Evolutionary conservation across 2,888 invertebrate species (phyloP).

Genomic region (Meteorus colon): DNA sequence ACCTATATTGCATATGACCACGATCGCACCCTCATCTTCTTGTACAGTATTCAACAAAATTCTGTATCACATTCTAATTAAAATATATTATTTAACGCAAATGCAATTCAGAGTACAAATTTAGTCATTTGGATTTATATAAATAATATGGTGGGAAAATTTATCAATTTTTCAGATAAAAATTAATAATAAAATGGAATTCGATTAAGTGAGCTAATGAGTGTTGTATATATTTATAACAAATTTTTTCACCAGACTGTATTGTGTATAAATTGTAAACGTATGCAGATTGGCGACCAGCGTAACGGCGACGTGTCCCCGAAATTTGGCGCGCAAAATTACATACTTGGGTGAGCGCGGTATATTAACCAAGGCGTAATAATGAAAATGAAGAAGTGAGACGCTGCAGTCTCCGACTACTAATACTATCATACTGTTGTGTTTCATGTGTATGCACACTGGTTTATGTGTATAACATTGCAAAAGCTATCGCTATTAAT

Average conservation of each 20-base stretch:
- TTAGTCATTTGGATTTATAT: too few relatives aligned
- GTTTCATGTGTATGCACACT: too few relatives aligned
- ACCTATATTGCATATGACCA: slow-evolving; percentile 4
- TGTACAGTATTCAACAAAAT: slow-evolving; percentile 32
- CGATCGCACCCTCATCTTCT: slow-evolving; percentile 24
- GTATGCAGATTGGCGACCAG: slow-evolving; percentile 67
- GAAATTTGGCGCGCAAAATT: slow-evolving; percentile 65
- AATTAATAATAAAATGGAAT: neutral
- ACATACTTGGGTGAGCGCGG: slow-evolving; percentile 60
- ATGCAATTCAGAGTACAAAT: neutral
- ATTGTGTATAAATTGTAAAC: slow-evolving; percentile 53
- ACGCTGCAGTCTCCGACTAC: slow-evolving; percentile 45
- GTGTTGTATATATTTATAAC: too few relatives aligned
- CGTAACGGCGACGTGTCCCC: slow-evolving; percentile 60
- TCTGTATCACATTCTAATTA: neutral
- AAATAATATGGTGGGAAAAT: too few relatives aligned
- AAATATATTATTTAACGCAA: neutral
- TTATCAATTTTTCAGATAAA: too few relatives aligned
- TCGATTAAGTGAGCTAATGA: neutral
- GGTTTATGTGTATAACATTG: neutral
- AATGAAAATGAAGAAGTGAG: slow-evolving; percentile 42
- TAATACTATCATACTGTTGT: slow-evolving; percentile 34
- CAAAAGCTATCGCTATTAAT: slow-evolving; percentile 57
- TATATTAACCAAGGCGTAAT: slow-evolving; percentile 41
- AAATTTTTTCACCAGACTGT: slow-evolving; percentile 35